Evolutionary conservation across 2,113 vertebrate species (phyloP).

Genomic region (Smithornis capensis): DNA sequence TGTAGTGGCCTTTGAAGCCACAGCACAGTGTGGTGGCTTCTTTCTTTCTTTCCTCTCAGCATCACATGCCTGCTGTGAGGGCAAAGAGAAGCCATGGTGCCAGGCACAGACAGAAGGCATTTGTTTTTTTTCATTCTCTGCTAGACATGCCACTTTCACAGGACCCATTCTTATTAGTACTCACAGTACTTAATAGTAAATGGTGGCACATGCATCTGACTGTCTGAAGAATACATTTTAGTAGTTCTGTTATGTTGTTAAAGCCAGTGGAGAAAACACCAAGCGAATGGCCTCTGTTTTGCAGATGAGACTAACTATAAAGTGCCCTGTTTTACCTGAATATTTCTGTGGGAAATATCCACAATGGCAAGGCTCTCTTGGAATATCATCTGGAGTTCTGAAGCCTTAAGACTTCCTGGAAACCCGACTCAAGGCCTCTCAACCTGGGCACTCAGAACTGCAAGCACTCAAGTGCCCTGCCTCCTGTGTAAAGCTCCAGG

Average conservation of each 20-base stretch:
- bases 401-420: not conserved
- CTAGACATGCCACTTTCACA: not conserved
- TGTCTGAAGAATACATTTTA: not conserved
- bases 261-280: not conserved
- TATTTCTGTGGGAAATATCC: not conserved
- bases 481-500: not conserved
- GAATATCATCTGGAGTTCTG: not conserved
- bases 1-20: not conserved
- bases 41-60: not conserved
- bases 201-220: not conserved
- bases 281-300: not conserved
- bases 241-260: not conserved
- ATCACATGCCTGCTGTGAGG: constrained; percentile 12
- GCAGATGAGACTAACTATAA: not conserved
- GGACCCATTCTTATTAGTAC: not conserved
- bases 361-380: not conserved
- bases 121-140: not conserved
- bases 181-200: not conserved
- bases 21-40: not conserved
- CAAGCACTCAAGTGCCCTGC: not conserved
- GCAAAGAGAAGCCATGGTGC: constrained; percentile 1
- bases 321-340: not conserved
- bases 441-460: not conserved
- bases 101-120: constrained; percentile 13
- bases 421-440: not conserved